Base-by-base conservation (phyloP, 2,113 vertebrate genomes). In the Callorhinus ursinus region DNA sequence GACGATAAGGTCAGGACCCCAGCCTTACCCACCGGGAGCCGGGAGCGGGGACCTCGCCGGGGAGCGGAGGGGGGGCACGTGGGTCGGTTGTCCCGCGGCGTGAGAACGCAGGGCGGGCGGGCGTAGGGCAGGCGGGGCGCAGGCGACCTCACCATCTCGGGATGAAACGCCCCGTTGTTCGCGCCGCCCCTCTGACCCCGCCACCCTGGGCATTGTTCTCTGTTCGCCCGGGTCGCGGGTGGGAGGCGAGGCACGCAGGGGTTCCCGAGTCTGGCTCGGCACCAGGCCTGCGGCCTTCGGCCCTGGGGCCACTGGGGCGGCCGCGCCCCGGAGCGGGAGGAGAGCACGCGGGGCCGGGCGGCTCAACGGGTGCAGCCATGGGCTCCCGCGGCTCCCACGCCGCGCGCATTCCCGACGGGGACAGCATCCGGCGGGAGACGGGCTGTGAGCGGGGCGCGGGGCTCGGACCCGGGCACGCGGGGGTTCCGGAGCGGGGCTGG, bases 401-500 rank as follows among this genome's bases (percentile, higher is more conserved):
- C 4, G 94, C 88, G 19, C 26, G 4, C 84, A 95, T 97, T 31
- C 97, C 98, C 53, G 96, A 98, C 72, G 59, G 16, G 82, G 96
- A 98, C 26, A 12, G 2, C 53, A 91, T 98, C 28, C 94, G 72
- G 53, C 79, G 42, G 7, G 97, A 98, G 96, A 98, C 98, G 0
- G 98, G 98, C 98, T 98, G 98, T 98, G 96, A 97, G 98, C 16
- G 18, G 57, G 77, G 39, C 12, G 15, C 22, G 26, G 13, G 31
- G 80, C 24, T 13, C 6, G 0, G 15, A 14, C 9, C 65, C 14
- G 11, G 10, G 19, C 69, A 28, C 4, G 46, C 28, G 15, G 42
- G 74, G 26, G 28, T 15, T 42, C 11, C 21, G 6, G 31, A 53
- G 51, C 10, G 6, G 53, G 39, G 19, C 19, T 14, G 67, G 26